phyloP scores from a whole-genome alignment of 1,140 invertebrate species.

The Samia ricini region DNA sequence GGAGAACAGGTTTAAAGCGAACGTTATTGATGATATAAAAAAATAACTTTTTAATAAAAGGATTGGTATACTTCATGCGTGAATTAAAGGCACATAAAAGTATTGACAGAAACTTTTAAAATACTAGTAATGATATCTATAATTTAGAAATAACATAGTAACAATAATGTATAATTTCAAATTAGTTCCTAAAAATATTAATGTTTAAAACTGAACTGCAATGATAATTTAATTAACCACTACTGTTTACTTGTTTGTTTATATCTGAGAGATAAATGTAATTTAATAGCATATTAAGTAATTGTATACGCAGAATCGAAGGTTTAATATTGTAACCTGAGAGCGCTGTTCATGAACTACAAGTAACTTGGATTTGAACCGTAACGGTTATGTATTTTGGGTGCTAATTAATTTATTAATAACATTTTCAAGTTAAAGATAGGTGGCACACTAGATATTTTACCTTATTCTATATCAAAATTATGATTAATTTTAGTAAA shows the following conservation, averaged over 20 bases:
- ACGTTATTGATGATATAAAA: background rate
- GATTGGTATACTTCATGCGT: background rate
- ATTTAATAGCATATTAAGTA: background rate
- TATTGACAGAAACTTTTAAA: too few relatives aligned
- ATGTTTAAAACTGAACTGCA: background rate
- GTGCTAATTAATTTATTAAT: too few relatives aligned
- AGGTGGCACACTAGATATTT: too few relatives aligned
- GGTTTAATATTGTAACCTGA: background rate
- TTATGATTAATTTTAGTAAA: too few relatives aligned
- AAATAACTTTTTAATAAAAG: background rate
- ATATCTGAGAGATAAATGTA: background rate
- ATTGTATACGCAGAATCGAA: background rate
- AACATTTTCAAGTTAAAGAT: too few relatives aligned
- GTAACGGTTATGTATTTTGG: background rate
- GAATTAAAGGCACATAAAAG: too few relatives aligned
- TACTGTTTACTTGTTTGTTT: background rate
- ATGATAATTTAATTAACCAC: background rate
- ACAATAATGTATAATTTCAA: too few relatives aligned
- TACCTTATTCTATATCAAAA: too few relatives aligned
- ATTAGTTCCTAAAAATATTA: too few relatives aligned
- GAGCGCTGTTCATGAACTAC: background rate
- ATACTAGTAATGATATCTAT: too few relatives aligned
- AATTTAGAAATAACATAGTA: too few relatives aligned
- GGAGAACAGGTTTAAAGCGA: conserved; percentile 6
- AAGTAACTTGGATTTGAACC: background rate